phyloP scores from a whole-genome alignment of 2,113 vertebrate species.

The Phainopepla nitens region DNA sequence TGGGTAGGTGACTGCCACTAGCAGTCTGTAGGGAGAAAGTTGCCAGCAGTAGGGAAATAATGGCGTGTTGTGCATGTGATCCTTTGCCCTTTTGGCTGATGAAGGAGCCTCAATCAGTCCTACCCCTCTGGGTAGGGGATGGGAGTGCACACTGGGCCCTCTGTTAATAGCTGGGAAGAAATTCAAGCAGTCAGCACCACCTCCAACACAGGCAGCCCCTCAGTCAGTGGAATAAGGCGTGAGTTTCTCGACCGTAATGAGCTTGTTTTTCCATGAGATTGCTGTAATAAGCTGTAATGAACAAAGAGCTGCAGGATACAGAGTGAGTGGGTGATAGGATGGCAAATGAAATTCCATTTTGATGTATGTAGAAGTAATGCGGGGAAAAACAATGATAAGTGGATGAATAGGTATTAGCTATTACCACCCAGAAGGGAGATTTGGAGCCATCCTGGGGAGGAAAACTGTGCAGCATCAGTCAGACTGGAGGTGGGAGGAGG shows the following conservation, averaged over 20 bases:
- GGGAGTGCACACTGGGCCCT: conserved; percentile 43
- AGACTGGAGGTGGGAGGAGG: conserved; percentile 4
- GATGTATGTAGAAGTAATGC: not conserved
- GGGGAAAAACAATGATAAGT: not conserved
- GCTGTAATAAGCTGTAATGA: conserved; percentile 52
- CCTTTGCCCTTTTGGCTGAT: conserved; percentile 54
- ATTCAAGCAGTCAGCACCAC: conserved; percentile 42
- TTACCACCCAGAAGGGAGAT: conserved; percentile 59
- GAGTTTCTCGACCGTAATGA: conserved; percentile 7
- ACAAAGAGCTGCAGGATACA: conserved; percentile 43
- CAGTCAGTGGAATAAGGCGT: conserved; percentile 27
- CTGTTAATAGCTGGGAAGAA: conserved; percentile 53
- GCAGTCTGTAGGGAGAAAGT: conserved; percentile 23
- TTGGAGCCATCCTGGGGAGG: conserved; percentile 11
- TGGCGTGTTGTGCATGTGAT: conserved; percentile 54
- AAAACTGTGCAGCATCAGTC: conserved; percentile 32
- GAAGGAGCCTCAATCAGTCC: conserved; percentile 49
- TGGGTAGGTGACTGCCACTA: conserved; percentile 2
- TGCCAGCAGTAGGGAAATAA: conserved; percentile 48
- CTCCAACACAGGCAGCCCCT: conserved; percentile 47
- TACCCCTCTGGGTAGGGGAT: conserved; percentile 40
- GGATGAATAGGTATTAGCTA: not conserved
- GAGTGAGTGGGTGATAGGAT: conserved; percentile 26
- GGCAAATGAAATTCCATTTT: conserved; percentile 31
- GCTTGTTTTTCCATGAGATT: conserved; percentile 55